Percentiles rank a stretch among this genome's conserved stretches.
phyloP scores from a whole-genome alignment of 2,888 invertebrate species.

The Tenthredo amoena region DNA sequence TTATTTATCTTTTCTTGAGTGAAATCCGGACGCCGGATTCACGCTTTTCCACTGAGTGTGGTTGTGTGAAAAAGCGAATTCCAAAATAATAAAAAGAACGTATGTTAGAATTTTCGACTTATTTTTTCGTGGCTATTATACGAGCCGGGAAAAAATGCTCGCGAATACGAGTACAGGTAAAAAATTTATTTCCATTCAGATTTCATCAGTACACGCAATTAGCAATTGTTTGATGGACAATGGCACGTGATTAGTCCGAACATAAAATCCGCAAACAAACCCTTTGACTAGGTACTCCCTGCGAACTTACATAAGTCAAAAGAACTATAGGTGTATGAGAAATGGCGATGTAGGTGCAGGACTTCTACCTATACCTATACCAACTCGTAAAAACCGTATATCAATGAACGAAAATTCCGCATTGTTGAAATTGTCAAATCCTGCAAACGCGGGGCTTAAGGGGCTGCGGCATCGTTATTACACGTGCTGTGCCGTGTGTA shows the following conservation, averaged over 20 bases:
- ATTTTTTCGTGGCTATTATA: background rate
- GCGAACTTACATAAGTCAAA: background rate
- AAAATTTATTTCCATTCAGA: background rate
- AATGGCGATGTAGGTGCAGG: too few species aligned
- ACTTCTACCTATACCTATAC: background rate
- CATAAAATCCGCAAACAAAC: conserved; percentile 41
- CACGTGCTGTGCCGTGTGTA: background rate
- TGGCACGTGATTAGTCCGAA: background rate
- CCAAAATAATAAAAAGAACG: background rate
- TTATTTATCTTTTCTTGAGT: background rate
- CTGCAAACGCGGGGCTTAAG: background rate
- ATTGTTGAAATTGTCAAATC: conserved; percentile 27
- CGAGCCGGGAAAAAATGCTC: background rate
- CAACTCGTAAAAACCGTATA: background rate
- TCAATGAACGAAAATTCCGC: background rate
- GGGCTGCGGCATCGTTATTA: conserved; percentile 4
- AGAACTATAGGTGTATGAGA: background rate
- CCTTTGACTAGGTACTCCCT: conserved; percentile 20
- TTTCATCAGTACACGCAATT: background rate
- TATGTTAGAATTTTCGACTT: too few species aligned
- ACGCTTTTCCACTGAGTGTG: background rate
- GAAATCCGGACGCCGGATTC: background rate
- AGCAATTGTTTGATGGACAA: background rate
- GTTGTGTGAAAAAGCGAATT: background rate
- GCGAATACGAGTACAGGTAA: background rate